phyloP scores from a whole-genome alignment of 2,797 vertebrate species.

The Hapalemur alaotrensis region DNA sequence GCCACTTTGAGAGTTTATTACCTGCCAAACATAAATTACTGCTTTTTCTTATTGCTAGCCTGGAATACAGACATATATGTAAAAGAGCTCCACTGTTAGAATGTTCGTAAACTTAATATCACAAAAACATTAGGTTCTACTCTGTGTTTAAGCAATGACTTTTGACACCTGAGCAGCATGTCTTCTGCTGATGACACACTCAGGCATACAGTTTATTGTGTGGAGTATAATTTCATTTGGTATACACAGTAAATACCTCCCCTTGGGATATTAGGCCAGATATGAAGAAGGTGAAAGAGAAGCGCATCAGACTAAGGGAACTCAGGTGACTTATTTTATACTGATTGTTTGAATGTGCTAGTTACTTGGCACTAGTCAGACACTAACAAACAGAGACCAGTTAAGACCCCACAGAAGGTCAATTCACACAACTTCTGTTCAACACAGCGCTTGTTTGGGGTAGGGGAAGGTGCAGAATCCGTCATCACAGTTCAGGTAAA shows the following conservation, averaged over 20 bases:
- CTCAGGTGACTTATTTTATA: not conserved
- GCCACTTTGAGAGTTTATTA: not conserved
- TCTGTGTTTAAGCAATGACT: not conserved
- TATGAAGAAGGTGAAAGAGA: not conserved
- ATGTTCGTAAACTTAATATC: not conserved
- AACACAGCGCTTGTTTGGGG: not conserved
- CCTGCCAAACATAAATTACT: not conserved
- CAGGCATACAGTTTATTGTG: not conserved
- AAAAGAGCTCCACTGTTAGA: not conserved
- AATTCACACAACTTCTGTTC: not conserved
- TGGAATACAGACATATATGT: not conserved
- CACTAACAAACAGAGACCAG: not conserved
- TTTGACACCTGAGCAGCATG: not conserved
- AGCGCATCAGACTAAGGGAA: not conserved
- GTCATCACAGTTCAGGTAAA: not conserved
- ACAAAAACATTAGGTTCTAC: not conserved
- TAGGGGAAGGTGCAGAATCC: not conserved
- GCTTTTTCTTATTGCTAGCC: conserved; percentile 3
- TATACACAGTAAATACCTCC: not conserved
- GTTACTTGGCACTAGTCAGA: not conserved
- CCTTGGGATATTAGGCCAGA: not conserved
- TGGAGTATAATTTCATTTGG: not conserved
- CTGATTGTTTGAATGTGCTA: not conserved
- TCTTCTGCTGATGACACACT: not conserved
- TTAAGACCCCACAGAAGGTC: not conserved